Evolutionary conservation across 37 sponge, comb jelly and placozoan species (phyloP), one percentile per base, ranked within the genome.

Genomic region (Halisarca cf. caerulea): DNA sequence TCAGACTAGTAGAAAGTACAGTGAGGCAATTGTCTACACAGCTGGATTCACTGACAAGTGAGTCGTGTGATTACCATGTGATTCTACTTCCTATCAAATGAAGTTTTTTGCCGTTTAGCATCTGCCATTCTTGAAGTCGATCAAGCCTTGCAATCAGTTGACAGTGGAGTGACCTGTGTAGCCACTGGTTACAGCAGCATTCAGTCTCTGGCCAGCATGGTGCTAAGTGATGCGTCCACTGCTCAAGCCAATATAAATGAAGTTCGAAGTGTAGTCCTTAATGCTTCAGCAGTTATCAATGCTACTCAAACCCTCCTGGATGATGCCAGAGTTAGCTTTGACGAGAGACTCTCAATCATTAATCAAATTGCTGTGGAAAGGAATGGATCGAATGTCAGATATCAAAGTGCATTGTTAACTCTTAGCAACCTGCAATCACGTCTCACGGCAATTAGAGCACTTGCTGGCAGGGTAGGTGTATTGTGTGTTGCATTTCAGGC

Each of bases 281-380:
- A 68, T 68, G 35, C 34, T 1, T 34, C 69, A 27, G 69, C 2
- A 18, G 35, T 34, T 28, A 4, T 33, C 35, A 4, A 28, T 1
- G 35, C 17, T 68, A 34, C 69, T 32, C 27, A 34, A 1, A 32
- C 69, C 17, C 69, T 68, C 17, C 32, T 68, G 35, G 17, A 17
- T 68, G 69, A 68, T 68, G 69, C 69, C 69, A 68, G 35, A 17
- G 34, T 2, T 2, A 34, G 17, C 15, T 34, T 68, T 27, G 69
- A 30, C 17, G 69, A 74, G 42, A 74, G 77, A 37, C 2, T 5
- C 43, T 14, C 77, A 1, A 5, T 74, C 6, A 11, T 74, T 17
- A 25, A 74, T 74, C 77, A 74, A 44, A 43, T 74, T 74, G 24
- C 44, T 44, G 24, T 39, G 3, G 77, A 74, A 40, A n/a, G 24